These are phyloP conservation scores for Trachelus troglodyta DNA, from an alignment of 2,888 invertebrate species.

Conservation along the genomic window DNA sequence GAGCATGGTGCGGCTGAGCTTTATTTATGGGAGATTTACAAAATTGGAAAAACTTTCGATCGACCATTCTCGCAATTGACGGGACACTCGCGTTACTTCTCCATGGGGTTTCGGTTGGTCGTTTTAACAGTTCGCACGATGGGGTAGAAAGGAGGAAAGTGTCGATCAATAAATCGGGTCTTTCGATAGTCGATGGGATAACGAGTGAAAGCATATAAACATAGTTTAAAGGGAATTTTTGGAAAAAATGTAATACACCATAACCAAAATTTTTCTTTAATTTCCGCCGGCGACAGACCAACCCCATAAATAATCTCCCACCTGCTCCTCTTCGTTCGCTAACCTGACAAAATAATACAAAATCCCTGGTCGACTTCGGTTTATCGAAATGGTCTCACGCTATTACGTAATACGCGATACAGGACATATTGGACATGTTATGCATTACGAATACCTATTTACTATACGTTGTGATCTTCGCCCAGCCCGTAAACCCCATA, in stretches of 20 bases:
- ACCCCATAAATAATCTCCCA: neutral
- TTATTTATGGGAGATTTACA: slow-evolving; percentile 42
- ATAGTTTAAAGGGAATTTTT: neutral
- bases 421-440: neutral
- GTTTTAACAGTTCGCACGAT: neutral
- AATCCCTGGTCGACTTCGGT: neutral
- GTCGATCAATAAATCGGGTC: neutral
- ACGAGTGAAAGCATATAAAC: neutral
- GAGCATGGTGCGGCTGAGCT: slow-evolving; percentile 6
- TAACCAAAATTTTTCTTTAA: neutral
- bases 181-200: neutral
- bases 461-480: neutral
- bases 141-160: neutral
- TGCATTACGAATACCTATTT: neutral
- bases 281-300: neutral
- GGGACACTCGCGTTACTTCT: neutral
- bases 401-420: neutral
- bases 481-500: neutral
- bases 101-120: neutral
- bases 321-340: neutral
- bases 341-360: neutral
- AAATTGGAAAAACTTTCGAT: slow-evolving; percentile 33
- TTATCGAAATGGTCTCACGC: neutral
- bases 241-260: neutral
- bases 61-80: slow-evolving; percentile 1